Conservation (phyloP, 2,888 invertebrate genomes). For the Cheilosia scutellata region DNA sequence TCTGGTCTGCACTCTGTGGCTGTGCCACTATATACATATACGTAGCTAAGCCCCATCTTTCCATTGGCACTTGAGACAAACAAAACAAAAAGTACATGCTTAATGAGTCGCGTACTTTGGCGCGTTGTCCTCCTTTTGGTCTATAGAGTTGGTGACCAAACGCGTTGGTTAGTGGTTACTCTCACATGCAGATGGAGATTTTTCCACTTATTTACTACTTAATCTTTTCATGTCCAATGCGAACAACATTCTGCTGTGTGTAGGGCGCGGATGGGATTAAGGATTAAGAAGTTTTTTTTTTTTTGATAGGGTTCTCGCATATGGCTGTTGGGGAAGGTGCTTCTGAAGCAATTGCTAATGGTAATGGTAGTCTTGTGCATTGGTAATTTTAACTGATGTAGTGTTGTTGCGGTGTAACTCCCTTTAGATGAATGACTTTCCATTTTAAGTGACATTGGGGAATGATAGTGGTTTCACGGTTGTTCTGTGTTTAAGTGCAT, state of each 20-base stretch:
- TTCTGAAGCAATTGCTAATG: constrained; percentile 66
- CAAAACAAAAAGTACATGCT: constrained; percentile 46
- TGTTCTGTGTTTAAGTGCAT: constrained; percentile 73
- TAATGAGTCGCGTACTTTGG: constrained; percentile 63
- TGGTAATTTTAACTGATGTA: constrained; percentile 74
- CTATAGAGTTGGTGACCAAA: constrained; percentile 42
- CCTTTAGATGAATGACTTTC: constrained; percentile 80
- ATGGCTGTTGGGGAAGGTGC: constrained; percentile 6
- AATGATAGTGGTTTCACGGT: constrained; percentile 68
- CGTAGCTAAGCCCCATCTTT: constrained; percentile 53
- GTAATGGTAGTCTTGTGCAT: constrained; percentile 67
- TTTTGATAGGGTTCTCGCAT: constrained; percentile 1
- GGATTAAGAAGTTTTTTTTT: constrained; percentile 44
- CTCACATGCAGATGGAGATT: constrained; percentile 70
- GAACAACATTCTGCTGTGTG: constrained; percentile 27
- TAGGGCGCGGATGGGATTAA: constrained; percentile 55
- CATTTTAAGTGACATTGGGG: constrained; percentile 80
- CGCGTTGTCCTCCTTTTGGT: constrained; percentile 37
- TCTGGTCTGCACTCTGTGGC: constrained; percentile 73
- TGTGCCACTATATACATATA: constrained; percentile 41
- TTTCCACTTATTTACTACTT: constrained; percentile 71
- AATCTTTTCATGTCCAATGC: constrained; percentile 66
- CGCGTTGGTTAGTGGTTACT: constrained; percentile 4
- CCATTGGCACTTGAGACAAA: constrained; percentile 54
- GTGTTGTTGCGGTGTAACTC: constrained; percentile 64